Conservation (phyloP, 1,140 invertebrate genomes). For the Myzus persicae region DNA sequence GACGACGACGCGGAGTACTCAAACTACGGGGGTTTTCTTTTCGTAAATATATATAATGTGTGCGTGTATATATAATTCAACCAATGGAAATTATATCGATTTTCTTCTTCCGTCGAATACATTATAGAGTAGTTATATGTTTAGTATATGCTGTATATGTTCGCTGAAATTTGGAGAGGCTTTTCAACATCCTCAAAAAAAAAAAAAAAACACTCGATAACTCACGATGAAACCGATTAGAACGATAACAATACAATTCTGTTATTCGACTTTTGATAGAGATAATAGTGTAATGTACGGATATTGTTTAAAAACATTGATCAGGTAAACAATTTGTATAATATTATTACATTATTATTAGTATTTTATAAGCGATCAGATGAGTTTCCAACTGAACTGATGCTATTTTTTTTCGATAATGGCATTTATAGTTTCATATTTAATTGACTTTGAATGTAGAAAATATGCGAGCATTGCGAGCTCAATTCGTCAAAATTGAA, state of each 20-base stretch:
- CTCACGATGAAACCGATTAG: background rate
- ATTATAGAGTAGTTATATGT: background rate
- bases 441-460: background rate
- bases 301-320: background rate
- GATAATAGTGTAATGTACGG: background rate
- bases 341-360: no score
- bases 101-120: background rate
- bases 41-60: slow-evolving; percentile 6
- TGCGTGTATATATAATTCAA: slow-evolving; percentile 6
- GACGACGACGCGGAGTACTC: background rate
- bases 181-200: background rate
- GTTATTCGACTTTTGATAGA: background rate
- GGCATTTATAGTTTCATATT: background rate
- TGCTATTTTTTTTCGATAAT: background rate
- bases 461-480: background rate
- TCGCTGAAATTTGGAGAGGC: background rate
- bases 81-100: slow-evolving; percentile 5
- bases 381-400: background rate
- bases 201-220: background rate
- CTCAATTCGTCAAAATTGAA: background rate
- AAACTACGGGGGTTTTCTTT: background rate
- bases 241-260: background rate
- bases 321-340: no score
- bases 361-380: no score
- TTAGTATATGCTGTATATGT: background rate